Evolutionary conservation across 2,888 invertebrate genomes (phyloP).

Genomic region (Pediacus dermestoides): DNA sequence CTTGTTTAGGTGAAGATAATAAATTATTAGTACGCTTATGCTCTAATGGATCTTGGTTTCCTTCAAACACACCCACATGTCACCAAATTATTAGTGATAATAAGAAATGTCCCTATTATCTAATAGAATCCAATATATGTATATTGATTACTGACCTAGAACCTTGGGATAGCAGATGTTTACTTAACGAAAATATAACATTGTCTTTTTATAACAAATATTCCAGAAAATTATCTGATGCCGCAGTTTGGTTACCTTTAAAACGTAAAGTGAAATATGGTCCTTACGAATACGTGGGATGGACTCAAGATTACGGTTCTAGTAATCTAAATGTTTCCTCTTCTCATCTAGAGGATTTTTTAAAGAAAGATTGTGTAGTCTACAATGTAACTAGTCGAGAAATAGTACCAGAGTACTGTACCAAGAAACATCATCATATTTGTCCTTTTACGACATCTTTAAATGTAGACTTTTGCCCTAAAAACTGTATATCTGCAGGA

Average conservation of each 20-base stretch:
- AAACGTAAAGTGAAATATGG: constrained; percentile 26
- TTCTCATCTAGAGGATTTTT: constrained; percentile 21
- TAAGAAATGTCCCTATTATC: constrained; percentile 29
- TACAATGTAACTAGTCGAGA: constrained; percentile 12
- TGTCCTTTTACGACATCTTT: constrained; percentile 20
- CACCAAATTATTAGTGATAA: constrained; percentile 16
- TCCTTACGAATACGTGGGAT: constrained; percentile 27
- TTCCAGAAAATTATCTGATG: constrained; percentile 16
- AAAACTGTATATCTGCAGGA: constrained; percentile 26
- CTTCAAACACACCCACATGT: constrained; percentile 30
- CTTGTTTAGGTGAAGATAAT: constrained; percentile 37
- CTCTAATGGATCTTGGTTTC: constrained; percentile 36
- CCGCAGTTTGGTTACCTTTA: constrained; percentile 34
- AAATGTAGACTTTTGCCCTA: constrained; percentile 25
- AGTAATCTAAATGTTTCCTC: constrained; percentile 10
- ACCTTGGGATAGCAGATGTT: constrained; percentile 32
- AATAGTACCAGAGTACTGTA: constrained; percentile 23
- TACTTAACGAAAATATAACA: too few species aligned
- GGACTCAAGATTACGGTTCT: constrained; percentile 29
- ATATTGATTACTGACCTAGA: constrained; percentile 38
- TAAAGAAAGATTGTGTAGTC: constrained; percentile 25
- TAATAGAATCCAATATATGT: constrained; percentile 35
- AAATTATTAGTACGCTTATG: constrained; percentile 36
- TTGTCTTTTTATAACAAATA: too few species aligned
- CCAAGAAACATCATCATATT: constrained; percentile 16